Evolutionary conservation across 2,797 vertebrate species (phyloP).

Genomic region (Mastacembelus armatus): DNA sequence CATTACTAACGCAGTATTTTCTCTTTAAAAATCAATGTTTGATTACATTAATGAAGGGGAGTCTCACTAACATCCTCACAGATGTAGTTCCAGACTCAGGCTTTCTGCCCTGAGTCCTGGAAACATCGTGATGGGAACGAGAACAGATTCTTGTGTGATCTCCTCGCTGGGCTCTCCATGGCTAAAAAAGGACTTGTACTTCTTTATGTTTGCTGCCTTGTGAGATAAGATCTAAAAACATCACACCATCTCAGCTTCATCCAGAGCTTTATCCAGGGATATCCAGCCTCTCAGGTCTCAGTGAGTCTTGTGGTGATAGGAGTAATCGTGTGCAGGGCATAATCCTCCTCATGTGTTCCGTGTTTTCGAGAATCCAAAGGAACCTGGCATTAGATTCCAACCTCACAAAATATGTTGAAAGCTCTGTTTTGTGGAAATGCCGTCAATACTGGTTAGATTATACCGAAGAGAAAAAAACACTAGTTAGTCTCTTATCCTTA

Average conservation of each 20-base stretch:
- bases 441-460: constrained; percentile 28
- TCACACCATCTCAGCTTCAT: constrained; percentile 24
- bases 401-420: constrained; percentile 2
- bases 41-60: neutral
- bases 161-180: neutral
- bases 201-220: constrained; percentile 15
- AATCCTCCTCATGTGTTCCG: constrained; percentile 38
- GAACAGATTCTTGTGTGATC: neutral
- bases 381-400: constrained; percentile 5
- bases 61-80: constrained; percentile 4
- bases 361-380: neutral
- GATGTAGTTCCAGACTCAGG: neutral
- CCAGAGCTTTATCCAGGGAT: constrained; percentile 13
- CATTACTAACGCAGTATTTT: neutral
- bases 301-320: neutral
- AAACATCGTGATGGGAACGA: neutral
- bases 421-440: constrained; percentile 11
- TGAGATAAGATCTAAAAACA: constrained; percentile 49
- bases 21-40: neutral
- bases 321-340: neutral
- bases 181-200: constrained; percentile 36
- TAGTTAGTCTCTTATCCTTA: constrained; percentile 2
- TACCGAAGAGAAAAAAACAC: neutral
- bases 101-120: neutral
- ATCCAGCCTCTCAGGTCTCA: neutral